Percentiles rank a stretch among this genome's conserved stretches.
Evolutionary conservation across 2,113 vertebrate species (phyloP).

Genomic region (Herpetotheres cachinnans): DNA sequence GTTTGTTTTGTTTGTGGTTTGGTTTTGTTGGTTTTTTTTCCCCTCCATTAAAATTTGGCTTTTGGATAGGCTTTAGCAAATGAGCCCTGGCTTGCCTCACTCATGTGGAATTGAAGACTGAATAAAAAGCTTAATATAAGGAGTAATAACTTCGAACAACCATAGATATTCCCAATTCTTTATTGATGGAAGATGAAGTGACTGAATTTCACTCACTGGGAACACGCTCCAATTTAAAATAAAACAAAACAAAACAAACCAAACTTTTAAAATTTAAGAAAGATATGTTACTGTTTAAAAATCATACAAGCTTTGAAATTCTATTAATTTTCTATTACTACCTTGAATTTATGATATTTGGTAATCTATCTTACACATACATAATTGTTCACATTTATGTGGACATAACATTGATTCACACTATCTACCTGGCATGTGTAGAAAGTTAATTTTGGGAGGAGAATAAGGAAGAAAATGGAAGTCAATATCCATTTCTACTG

Average conservation of each 20-base stretch:
- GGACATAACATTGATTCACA: background rate
- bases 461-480: constrained; percentile 9
- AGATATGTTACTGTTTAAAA: background rate
- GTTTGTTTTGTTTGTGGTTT: background rate
- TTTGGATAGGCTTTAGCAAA: background rate
- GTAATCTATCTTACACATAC: background rate
- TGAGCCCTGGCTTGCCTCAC: background rate
- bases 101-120: background rate
- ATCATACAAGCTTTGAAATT: background rate
- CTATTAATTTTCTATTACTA: background rate
- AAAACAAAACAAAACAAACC: background rate
- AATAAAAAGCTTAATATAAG: background rate
- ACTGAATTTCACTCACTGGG: background rate
- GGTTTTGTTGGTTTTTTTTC: background rate
- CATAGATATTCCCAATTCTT: background rate
- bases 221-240: background rate
- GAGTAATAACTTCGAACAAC: background rate
- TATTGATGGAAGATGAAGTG: background rate
- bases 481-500: constrained; percentile 4
- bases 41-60: background rate
- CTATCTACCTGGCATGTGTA: background rate
- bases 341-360: background rate
- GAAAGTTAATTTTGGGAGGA: background rate
- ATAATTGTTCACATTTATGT: background rate
- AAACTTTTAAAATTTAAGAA: background rate